Conservation (phyloP, 2,797 vertebrate species). For the Morelia viridis region DNA sequence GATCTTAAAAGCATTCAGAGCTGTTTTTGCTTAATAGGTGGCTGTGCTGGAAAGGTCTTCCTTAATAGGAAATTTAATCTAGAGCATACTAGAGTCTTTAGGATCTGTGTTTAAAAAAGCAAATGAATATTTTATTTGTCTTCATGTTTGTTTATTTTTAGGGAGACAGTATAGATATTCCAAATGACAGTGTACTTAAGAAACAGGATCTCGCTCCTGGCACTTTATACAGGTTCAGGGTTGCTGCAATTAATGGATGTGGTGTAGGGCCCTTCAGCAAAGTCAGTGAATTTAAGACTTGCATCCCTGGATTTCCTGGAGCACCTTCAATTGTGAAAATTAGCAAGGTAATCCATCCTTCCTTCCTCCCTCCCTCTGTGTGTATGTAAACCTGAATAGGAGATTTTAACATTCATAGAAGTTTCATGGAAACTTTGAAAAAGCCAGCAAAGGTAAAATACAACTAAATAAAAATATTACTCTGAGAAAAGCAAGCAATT, state of each 20-base stretch:
- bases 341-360: constrained; percentile 81
- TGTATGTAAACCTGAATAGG: neutral
- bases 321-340: constrained; percentile 96
- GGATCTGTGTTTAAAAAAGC: neutral
- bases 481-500: neutral
- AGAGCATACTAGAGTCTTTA: neutral
- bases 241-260: constrained; percentile 90
- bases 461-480: too few species aligned
- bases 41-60: constrained; percentile 14
- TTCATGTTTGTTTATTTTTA: constrained; percentile 55
- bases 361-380: neutral
- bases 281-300: constrained; percentile 93
- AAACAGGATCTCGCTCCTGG: constrained; percentile 86
- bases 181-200: constrained; percentile 82
- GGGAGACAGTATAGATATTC: constrained; percentile 77
- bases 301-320: constrained; percentile 95
- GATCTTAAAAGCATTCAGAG: neutral
- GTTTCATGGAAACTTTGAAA: neutral
- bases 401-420: neutral
- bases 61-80: neutral
- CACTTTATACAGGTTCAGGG: constrained; percentile 89
- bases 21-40: neutral
- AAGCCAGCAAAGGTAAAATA: neutral
- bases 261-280: constrained; percentile 91
- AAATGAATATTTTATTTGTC: neutral